phyloP scores from a whole-genome alignment of 2,797 vertebrate species.

The Thamnophis elegans region DNA sequence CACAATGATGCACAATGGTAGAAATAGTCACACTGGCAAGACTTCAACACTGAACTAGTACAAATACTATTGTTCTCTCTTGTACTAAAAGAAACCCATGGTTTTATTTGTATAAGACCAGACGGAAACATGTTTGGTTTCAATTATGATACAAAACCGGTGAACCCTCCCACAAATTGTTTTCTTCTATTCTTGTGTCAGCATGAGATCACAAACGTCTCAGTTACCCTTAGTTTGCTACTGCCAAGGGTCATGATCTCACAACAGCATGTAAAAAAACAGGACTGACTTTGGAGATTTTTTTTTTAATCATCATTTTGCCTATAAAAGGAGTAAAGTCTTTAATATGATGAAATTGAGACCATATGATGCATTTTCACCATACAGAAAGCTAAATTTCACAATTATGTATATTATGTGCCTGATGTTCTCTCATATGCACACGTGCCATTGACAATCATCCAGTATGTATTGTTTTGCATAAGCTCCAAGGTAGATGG shows the following conservation, averaged over 20 bases:
- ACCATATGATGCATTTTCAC: background rate
- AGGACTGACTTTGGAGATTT: background rate
- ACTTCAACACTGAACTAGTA: slow-evolving; percentile 7
- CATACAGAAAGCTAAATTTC: background rate
- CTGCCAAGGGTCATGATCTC: slow-evolving; percentile 27
- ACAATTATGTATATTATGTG: background rate
- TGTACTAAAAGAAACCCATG: slow-evolving; percentile 16
- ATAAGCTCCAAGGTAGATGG: background rate
- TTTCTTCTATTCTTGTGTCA: slow-evolving; percentile 36
- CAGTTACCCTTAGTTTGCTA: slow-evolving; percentile 38
- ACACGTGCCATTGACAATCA: slow-evolving; percentile 29
- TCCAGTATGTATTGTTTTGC: background rate
- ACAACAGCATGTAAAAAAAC: slow-evolving; percentile 14
- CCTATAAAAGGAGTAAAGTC: slow-evolving; percentile 27
- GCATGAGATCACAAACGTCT: slow-evolving; percentile 36
- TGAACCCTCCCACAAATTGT: slow-evolving; percentile 2
- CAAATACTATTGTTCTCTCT: background rate
- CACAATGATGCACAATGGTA: background rate
- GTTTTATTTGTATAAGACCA: slow-evolving; percentile 21
- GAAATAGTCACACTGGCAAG: slow-evolving; percentile 8
- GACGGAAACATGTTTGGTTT: slow-evolving; percentile 10
- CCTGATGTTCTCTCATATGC: slow-evolving; percentile 19
- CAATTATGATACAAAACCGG: slow-evolving; percentile 5
- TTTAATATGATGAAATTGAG: background rate
- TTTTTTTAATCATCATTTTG: slow-evolving; percentile 6